Evolutionary conservation across 2,888 invertebrate species (phyloP), one percentile per base, ranked within the genome.

Genomic region (Physocephala rufipes): DNA sequence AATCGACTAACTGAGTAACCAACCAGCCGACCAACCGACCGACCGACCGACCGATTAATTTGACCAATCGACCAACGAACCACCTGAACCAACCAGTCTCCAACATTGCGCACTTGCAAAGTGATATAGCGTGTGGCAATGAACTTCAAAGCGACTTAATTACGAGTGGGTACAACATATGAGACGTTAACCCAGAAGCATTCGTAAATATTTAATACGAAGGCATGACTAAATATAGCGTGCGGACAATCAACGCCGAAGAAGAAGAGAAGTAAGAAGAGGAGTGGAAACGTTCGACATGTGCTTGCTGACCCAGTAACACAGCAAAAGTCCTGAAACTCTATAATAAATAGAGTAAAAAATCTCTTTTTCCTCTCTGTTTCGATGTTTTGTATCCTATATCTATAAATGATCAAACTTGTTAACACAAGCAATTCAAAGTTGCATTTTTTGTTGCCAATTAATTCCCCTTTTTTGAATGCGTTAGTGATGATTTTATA

Each of bases 251-350:
- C 26, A 2, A 15, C 24, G n/a, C n/a, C n/a, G n/a, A n/a, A n/a
- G n/a, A n/a, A n/a, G n/a, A n/a, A n/a, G n/a, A n/a, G n/a, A n/a
- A n/a, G n/a, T n/a, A n/a, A n/a, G n/a, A n/a, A n/a, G n/a, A n/a
- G n/a, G n/a, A n/a, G n/a, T n/a, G 47, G 47, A 43, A 19, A 30
- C 9, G 15, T 24, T 45, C 58, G n/a, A 45, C 55, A 67, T 28
- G 61, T 68, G 62, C 68, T 51, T 51, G 51, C 62, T 68, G 68
- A 68, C 68, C 68, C 68, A 68, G 51, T 68, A 68, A 68, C 61
- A 68, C 68, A 62, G 62, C 51, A 24, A 51, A n/a, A n/a, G 68
- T 51, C 68, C 68, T 51, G 36, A 61, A n/a, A 30, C 19, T 61
- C 7, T 36, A 36, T 3, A 13, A 61, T n/a, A 43, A n/a, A 12